Evolutionary conservation across 2,797 vertebrate genomes (phyloP), one percentile per base, ranked within the genome.

Genomic region (Pteropus rufus): DNA sequence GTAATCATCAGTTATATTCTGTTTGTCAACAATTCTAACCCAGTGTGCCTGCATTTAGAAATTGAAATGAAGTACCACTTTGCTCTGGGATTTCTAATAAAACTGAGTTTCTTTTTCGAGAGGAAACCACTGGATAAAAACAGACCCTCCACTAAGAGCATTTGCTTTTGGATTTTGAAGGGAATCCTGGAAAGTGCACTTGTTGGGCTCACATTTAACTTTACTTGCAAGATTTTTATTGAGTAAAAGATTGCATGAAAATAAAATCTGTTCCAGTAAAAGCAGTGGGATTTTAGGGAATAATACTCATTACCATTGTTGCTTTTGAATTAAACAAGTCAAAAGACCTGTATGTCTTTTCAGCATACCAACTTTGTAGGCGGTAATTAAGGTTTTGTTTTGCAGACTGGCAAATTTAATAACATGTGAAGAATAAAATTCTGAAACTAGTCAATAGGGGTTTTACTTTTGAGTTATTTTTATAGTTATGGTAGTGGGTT

Each of bases 171-270:
- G 75, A 95, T 96, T 95, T 94, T 97, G 92, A 97, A 98, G 96
- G 96, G 96, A 98, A 97, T 97, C 96, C 97, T 97, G 97, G 97
- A 97, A 98, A 98, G 94, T 97, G 46, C 70, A 46, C 92, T 97
- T 95, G 39, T 93, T 95, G 88, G 95, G 65, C 91, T 98, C 96
- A 93, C 49, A 97, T 97, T 97, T 97, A 97, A 98, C 97, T 97
- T 97, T 88, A 96, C 91, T 97, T 98, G 97, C 95, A 97, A 96
- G 93, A 96, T 97, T 98, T 96, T 97, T 97, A 93, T 93, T 96
- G 92, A 96, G 94, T 95, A 94, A 96, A 97, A 97, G 84, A 75
- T 97, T 97, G 89, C 94, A 95, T 94, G 90, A 97, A 97, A 96
- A 97, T 94, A 95, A 60, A 88, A 52, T 94, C 70, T 29, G 67